These are phyloP conservation scores for Neotragus moschatus DNA, from an alignment of 2,113 vertebrate species.

Conservation along the genomic window DNA sequence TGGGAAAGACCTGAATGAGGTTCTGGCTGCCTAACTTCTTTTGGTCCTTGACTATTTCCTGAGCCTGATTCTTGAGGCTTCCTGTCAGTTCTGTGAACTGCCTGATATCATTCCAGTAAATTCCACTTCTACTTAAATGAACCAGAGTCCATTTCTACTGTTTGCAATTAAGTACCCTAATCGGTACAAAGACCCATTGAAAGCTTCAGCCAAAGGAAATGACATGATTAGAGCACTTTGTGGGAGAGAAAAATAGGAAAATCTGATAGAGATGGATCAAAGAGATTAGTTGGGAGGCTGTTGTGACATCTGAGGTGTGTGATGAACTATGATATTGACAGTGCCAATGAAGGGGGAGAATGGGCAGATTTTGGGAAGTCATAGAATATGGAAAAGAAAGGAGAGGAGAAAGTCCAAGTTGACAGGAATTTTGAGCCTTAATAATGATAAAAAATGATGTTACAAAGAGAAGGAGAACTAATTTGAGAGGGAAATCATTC, in stretches of 20 bases:
- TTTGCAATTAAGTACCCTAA: constrained; percentile 31
- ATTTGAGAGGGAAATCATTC: not conserved
- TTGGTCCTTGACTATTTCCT: not conserved
- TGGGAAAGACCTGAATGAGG: not conserved
- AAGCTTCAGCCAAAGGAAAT: constrained; percentile 24
- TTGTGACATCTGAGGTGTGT: not conserved
- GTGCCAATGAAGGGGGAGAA: not conserved
- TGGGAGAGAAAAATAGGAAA: not conserved
- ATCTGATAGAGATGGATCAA: not conserved
- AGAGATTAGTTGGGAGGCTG: not conserved
- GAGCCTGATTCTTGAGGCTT: not conserved
- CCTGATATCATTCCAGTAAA: not conserved
- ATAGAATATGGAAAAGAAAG: not conserved
- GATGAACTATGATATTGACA: not conserved
- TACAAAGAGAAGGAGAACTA: not conserved
- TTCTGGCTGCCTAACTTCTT: not conserved
- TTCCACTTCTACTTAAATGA: constrained; percentile 31
- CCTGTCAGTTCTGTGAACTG: not conserved
- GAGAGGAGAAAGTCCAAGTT: not conserved
- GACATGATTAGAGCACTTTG: not conserved
- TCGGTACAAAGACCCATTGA: not conserved
- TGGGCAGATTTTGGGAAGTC: not conserved
- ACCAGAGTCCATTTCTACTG: constrained; percentile 17
- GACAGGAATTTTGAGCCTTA: not conserved
- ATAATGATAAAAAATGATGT: not conserved